These are phyloP conservation scores for Euschistus heros DNA, from an alignment of 1,140 invertebrate genomes.

Conservation along the genomic window DNA sequence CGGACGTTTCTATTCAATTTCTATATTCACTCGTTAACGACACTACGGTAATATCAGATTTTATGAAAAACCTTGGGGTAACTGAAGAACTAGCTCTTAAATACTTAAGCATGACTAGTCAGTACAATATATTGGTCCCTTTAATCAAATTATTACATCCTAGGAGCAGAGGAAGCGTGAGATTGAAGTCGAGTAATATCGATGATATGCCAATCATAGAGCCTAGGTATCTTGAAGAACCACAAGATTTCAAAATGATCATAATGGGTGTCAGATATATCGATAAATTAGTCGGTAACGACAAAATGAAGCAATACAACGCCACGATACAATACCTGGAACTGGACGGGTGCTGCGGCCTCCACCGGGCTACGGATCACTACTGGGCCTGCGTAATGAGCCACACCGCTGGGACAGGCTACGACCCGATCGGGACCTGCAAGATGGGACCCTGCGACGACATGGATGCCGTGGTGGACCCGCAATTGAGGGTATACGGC, in stretches of 20 bases:
- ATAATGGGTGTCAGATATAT: conserved; percentile 44
- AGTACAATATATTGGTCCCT: conserved; percentile 43
- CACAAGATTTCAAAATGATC: conserved; percentile 25
- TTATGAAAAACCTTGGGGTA: conserved; percentile 32
- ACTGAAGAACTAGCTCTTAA: conserved; percentile 60
- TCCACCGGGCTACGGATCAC: conserved; percentile 32
- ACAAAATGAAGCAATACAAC: conserved; percentile 43
- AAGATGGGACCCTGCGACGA: conserved; percentile 63
- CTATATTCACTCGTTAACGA: conserved; percentile 36
- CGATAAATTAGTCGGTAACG: conserved; percentile 40
- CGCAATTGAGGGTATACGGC: conserved; percentile 52
- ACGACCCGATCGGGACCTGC: conserved; percentile 59
- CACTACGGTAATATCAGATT: conserved; percentile 47
- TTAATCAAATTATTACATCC: conserved; percentile 38
- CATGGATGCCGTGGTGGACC: conserved; percentile 51
- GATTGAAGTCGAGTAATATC: conserved; percentile 41
- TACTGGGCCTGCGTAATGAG: conserved; percentile 36
- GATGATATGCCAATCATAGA: conserved; percentile 46
- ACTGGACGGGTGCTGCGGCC: conserved; percentile 20
- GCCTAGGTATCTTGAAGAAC: conserved; percentile 40
- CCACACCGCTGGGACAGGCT: conserved; percentile 36
- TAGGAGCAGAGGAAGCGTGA: conserved; percentile 38
- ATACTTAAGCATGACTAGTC: conserved; percentile 37
- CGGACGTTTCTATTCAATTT: conserved; percentile 34
- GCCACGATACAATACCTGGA: conserved; percentile 15